Base-by-base conservation (phyloP, 2,113 vertebrate genomes). In the Thalassoma bifasciatum region DNA sequence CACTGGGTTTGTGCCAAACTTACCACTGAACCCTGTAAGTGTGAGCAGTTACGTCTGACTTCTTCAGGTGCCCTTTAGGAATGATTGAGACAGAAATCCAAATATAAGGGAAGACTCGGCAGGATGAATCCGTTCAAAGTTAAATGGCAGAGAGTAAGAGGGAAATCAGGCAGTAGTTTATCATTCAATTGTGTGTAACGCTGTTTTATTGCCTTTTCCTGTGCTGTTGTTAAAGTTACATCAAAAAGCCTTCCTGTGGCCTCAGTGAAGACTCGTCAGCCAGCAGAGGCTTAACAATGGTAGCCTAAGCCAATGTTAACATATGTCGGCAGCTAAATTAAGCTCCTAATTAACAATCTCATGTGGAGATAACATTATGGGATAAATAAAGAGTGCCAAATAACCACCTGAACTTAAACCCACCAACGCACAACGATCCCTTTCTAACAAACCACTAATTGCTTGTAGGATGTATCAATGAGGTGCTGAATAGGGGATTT, bases 271-370 rank as follows among this genome's bases (percentile, higher is more conserved):
- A 81, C 67, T 81, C 72, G 62, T 59, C 63, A 82, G 87, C 87
- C 89, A 86, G 66, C 76, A 79, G 47, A 85, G 80, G 80, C 86
- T 88, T 89, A 89, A 87, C 79, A 86, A 83, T 79, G 76, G 76
- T 81, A 67, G 85, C 71, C 84, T 89, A 90, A 89, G 91, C 93
- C 92, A 92, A 93, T 75, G 85, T 83, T 86, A 92, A 92, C 92
- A 92, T 92, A 93, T 93, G 91, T 91, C 83, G 54, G 88, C 82
- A 86, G 90, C 92, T 92, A 93, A 94, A 94, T 93, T 92, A 92
- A 92, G 94, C 84, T 89, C 82, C 89, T 90, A 91, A 94, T 93
- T 93, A 94, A 90, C 86, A 86, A 89, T 87, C 82, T 79, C 91
- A 92, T 78, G 85, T 91, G 40, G 90, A 82, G 91, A 90, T 91